Evolutionary conservation across 2,888 invertebrate genomes (phyloP).

Genomic region (Folsomia candida): DNA sequence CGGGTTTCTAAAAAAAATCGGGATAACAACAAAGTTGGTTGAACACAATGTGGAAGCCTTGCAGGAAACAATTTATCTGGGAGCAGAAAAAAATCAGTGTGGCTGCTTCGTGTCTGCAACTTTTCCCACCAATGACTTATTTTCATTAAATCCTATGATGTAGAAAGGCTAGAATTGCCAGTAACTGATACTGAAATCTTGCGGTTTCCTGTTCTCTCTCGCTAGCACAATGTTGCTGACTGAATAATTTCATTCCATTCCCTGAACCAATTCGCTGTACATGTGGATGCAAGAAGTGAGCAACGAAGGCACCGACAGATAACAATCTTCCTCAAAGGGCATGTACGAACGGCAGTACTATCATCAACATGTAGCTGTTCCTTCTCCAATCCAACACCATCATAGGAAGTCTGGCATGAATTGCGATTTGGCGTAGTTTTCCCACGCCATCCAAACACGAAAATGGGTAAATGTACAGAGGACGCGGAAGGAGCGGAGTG

Average conservation of each 20-base stretch:
- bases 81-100: no score
- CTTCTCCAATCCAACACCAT: not conserved
- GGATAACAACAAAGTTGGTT: no score
- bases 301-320: not conserved
- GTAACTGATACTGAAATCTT: not conserved
- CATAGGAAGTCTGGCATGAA: not conserved
- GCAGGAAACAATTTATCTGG: no score
- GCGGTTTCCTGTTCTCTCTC: not conserved
- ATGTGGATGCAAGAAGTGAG: not conserved
- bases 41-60: no score
- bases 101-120: no score
- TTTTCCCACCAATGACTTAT: not conserved
- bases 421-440: conserved; percentile 14
- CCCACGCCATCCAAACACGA: conserved; percentile 7
- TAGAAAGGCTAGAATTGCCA: not conserved
- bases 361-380: not conserved
- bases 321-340: not conserved
- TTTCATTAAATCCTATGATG: not conserved
- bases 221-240: not conserved
- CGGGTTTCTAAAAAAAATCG: no score
- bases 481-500: not conserved
- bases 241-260: not conserved
- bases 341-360: not conserved
- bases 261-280: not conserved
- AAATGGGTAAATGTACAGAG: not conserved